These are phyloP conservation scores for Scomber scombrus DNA, from an alignment of 2,113 vertebrate genomes.

Conservation along the genomic window DNA sequence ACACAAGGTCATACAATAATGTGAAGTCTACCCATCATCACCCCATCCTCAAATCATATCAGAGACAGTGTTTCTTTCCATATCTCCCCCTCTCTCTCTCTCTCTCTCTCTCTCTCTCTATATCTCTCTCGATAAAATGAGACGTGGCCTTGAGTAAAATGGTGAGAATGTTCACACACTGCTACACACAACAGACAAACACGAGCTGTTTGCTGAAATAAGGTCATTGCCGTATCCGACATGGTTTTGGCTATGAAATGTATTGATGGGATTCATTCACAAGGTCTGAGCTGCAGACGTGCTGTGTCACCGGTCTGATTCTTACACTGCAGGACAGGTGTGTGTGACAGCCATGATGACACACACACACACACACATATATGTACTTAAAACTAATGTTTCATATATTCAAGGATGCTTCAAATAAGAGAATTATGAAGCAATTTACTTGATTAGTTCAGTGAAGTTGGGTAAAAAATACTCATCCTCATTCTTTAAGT, in stretches of 20 bases:
- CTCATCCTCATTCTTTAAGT: no score
- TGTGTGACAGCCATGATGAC: neutral
- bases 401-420: no score
- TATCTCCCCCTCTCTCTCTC: slow-evolving; percentile 27
- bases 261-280: slow-evolving; percentile 49
- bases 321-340: neutral
- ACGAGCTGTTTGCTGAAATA: slow-evolving; percentile 21
- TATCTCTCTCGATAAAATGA: slow-evolving; percentile 38
- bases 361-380: neutral
- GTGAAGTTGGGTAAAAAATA: no score
- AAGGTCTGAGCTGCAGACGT: slow-evolving; percentile 22
- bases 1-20: slow-evolving; percentile 48
- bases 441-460: no score
- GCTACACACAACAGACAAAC: neutral
- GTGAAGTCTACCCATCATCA: slow-evolving; percentile 56
- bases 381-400: no score
- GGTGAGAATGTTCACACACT: slow-evolving; percentile 64
- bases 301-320: neutral
- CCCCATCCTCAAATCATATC: slow-evolving; percentile 59
- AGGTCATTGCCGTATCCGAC: slow-evolving; percentile 36
- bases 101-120: neutral
- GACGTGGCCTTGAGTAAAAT: slow-evolving; percentile 58
- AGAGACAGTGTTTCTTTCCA: slow-evolving; percentile 56
- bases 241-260: slow-evolving; percentile 49
- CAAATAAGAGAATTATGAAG: no score